A percentile compares a stretch with the other conserved stretches of the same genome.
Evolutionary conservation across 2,888 invertebrate species (phyloP).

Genomic region (Pollenia griseotomentosa): DNA sequence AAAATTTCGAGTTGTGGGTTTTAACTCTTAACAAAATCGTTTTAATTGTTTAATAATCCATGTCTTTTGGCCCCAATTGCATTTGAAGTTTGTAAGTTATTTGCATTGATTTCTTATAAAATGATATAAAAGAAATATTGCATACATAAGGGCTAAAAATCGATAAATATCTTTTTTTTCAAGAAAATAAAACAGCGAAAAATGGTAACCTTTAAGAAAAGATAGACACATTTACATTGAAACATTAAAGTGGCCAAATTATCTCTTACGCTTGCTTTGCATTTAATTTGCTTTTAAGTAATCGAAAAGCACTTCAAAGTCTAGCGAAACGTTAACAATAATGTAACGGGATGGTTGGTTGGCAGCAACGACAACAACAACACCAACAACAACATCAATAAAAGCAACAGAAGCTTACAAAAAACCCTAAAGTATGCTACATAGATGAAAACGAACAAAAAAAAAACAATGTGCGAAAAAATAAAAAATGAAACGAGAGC

Average conservation of each 20-base stretch:
- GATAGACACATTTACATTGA: constrained; percentile 18
- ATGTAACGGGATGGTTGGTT: constrained; percentile 49
- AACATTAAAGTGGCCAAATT: constrained; percentile 70
- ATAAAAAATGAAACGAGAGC: constrained; percentile 12
- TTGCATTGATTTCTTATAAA: constrained; percentile 7
- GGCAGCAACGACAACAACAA: constrained; percentile 35
- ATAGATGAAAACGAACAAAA: constrained; percentile 1
- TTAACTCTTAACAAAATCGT: too few species aligned
- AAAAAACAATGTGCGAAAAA: constrained; percentile 47
- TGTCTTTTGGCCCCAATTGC: neutral
- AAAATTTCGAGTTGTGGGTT: too few species aligned
- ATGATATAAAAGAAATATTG: constrained; percentile 25
- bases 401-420: constrained; percentile 2
- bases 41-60: neutral
- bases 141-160: constrained; percentile 55
- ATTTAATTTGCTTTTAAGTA: constrained; percentile 81
- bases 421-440: constrained; percentile 65
- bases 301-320: constrained; percentile 80
- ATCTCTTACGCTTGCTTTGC: constrained; percentile 68
- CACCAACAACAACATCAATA: constrained; percentile 24
- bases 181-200: constrained; percentile 6
- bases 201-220: constrained; percentile 33
- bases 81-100: constrained; percentile 35
- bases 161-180: constrained; percentile 39
- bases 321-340: constrained; percentile 71